These are phyloP conservation scores for Cylas formicarius DNA, from an alignment of 1,140 invertebrate species.

Conservation along the genomic window DNA sequence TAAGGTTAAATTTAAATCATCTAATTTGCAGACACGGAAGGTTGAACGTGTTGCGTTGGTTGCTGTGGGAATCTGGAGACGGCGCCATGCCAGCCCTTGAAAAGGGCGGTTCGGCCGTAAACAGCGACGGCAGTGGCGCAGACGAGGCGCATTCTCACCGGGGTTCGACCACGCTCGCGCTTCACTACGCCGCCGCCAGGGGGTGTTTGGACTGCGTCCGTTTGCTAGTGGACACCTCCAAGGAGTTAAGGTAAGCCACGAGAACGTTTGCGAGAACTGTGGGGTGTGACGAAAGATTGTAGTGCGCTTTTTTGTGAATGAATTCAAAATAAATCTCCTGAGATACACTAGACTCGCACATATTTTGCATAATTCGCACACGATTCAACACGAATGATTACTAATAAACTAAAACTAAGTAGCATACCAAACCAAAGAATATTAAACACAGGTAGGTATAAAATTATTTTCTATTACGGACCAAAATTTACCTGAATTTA, in stretches of 20 bases:
- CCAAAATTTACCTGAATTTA: too few species aligned
- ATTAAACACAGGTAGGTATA: too few species aligned
- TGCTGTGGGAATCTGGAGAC: slow-evolving; percentile 50
- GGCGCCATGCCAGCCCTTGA: slow-evolving; percentile 43
- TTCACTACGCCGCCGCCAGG: slow-evolving; percentile 78
- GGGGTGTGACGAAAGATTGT: too few species aligned
- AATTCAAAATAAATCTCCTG: too few species aligned
- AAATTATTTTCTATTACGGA: too few species aligned
- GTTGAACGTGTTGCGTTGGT: slow-evolving; percentile 50
- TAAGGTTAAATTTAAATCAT: too few species aligned
- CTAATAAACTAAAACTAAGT: too few species aligned
- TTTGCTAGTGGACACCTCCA: slow-evolving; percentile 65
- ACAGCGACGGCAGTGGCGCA: slow-evolving; percentile 32
- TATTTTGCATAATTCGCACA: too few species aligned
- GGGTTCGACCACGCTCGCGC: slow-evolving; percentile 57
- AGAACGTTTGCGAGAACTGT: neutral
- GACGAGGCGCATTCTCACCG: slow-evolving; percentile 24
- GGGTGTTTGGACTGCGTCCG: slow-evolving; percentile 78
- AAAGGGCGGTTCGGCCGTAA: slow-evolving; percentile 23
- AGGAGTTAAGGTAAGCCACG: slow-evolving; percentile 60
- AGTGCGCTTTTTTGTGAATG: too few species aligned
- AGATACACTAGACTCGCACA: too few species aligned
- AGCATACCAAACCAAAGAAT: too few species aligned
- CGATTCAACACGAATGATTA: too few species aligned
- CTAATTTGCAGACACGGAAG: slow-evolving; percentile 51